Evolutionary conservation across 2,888 invertebrate species (phyloP), one percentile per base, ranked within the genome.

Genomic region (Hoplodrina ambigua): DNA sequence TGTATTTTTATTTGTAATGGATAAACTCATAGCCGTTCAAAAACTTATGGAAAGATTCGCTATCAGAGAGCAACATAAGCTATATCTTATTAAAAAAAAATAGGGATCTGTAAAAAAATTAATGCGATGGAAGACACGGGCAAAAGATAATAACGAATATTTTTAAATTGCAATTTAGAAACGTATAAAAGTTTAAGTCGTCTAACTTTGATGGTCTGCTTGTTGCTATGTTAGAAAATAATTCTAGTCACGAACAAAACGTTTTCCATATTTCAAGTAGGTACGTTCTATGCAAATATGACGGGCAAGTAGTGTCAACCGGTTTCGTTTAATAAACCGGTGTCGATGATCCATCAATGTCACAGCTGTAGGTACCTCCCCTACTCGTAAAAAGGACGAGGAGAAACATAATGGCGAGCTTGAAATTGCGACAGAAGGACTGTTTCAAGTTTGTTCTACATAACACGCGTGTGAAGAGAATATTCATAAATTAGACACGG

Each of bases 261-360:
- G 75, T 80, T 88, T 86, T 82, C 80, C 80, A 85, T 84, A 80
- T 84, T 84, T 88, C 78, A 82, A 82, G 83, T 87, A 83, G 76
- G 79, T 87, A 83, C 77, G 79, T 85, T 83, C 80, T 87, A 90
- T 90, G 89, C 86, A 89, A 89, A 89, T 90, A 87, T 85, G 86
- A 83, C 72, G 66, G 81, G 81, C 78, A 63, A 75, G 77, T 76
- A 75, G 71, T 78, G 62, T 81, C 78, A 81, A 85, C 83, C 81
- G 84, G 87, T 84, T 86, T 78, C 84, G 84, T 84, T 83, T 78
- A 85, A 83, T 84, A 82, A 76, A 86, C 80, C 71, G 72, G 85
- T 86, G 89, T 86, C 87, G 89, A 90, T 89, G 87, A 92, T 92
- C 88, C 84, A 90, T 93, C 92, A 92, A 88, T 88, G 92, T 91